Evolutionary conservation across 2,113 vertebrate genomes (phyloP).

Genomic region (Podarcis muralis): DNA sequence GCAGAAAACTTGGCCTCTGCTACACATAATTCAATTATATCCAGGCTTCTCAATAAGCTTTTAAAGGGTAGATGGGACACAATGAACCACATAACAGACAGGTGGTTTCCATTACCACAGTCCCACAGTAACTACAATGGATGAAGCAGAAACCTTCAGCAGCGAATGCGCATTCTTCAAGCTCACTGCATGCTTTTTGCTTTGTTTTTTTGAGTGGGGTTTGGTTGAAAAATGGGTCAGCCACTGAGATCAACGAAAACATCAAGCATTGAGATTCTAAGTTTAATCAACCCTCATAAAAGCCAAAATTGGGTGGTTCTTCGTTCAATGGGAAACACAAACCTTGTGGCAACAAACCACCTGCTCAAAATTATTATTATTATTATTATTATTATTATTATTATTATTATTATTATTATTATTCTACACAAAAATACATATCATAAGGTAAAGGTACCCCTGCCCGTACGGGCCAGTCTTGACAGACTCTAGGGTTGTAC

Average conservation of each 20-base stretch:
- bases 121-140: not conserved
- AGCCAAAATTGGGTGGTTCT: conserved; percentile 15
- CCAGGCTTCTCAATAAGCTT: too few relatives aligned
- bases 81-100: too few relatives aligned
- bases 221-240: conserved; percentile 40
- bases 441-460: too few relatives aligned
- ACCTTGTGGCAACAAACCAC: conserved; percentile 48
- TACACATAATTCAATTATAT: too few relatives aligned
- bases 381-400: too few relatives aligned
- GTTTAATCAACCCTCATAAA: conserved; percentile 33
- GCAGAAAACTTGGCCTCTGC: too few relatives aligned
- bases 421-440: too few relatives aligned
- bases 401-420: too few relatives aligned
- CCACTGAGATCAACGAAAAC: conserved; percentile 41
- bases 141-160: not conserved
- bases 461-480: too few relatives aligned
- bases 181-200: accelerated
- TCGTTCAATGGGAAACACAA: conserved; percentile 32
- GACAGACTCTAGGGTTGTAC: too few relatives aligned
- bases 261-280: not conserved
- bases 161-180: not conserved
- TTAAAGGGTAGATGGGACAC: too few relatives aligned
- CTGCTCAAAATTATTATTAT: conserved; percentile 43
- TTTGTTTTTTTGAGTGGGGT: not conserved
- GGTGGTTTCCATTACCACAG: not conserved